Conservation (phyloP, 2,113 vertebrate genomes). For the Chloropsis hardwickii region DNA sequence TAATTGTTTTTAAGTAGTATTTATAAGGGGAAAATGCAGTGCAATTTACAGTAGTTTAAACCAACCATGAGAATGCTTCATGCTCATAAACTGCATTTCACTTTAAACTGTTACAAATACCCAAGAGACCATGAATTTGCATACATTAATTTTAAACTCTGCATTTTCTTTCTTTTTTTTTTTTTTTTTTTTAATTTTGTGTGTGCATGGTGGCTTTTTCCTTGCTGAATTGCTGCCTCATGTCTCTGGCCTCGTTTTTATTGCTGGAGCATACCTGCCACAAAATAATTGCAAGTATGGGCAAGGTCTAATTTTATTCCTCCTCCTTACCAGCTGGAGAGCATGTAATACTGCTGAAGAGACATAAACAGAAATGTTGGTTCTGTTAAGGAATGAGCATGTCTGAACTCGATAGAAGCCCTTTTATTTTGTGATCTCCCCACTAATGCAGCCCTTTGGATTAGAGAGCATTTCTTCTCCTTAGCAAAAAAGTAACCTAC, state of each 20-base stretch:
- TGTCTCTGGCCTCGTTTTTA: background rate
- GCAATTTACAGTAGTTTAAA: conserved; percentile 22
- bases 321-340: background rate
- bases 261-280: background rate
- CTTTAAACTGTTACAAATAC: background rate
- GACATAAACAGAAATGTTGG: background rate
- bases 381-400: background rate
- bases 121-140: conserved; percentile 1
- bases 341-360: background rate
- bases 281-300: background rate
- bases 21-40: background rate
- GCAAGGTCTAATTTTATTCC: background rate
- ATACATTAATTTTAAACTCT: background rate
- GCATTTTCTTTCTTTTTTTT: background rate
- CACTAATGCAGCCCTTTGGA: background rate
- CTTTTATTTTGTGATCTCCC: background rate
- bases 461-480: background rate
- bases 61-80: background rate
- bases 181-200: too few relatives aligned
- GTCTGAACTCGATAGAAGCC: background rate
- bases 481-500: background rate
- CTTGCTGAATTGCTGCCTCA: background rate
- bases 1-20: conserved; percentile 44
- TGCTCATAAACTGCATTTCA: conserved; percentile 20
- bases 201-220: background rate